Percentiles rank a stretch among this genome's conserved stretches.
Evolutionary conservation across 2,113 vertebrate genomes (phyloP).

Genomic region (Macrotis lagotis): DNA sequence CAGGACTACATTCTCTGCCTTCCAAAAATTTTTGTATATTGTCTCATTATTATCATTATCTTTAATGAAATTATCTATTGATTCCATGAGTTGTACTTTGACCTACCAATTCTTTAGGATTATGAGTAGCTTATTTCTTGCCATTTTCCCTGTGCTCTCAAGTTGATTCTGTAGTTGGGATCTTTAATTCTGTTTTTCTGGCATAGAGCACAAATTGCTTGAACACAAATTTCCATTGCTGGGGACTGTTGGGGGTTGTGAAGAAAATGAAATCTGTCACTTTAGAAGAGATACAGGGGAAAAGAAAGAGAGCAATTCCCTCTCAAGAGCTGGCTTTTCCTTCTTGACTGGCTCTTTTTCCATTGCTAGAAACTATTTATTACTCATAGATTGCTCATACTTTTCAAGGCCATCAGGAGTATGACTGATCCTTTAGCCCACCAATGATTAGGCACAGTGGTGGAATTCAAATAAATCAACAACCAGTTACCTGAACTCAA

Average conservation of each 20-base stretch:
- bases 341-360: neutral
- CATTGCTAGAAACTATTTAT: neutral
- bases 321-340: neutral
- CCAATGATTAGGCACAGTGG: neutral
- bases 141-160: too few species aligned
- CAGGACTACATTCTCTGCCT: neutral
- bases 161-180: too few species aligned
- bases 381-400: neutral
- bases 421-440: neutral
- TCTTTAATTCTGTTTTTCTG: neutral
- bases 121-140: neutral
- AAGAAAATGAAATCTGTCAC: neutral
- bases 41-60: too few species aligned
- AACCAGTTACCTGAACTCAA: too few species aligned
- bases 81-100: neutral
- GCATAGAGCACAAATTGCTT: neutral
- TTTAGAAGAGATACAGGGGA: neutral
- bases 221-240: neutral
- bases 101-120: neutral
- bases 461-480: too few species aligned
- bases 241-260: neutral
- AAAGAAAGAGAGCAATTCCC: neutral
- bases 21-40: neutral
- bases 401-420: neutral
- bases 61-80: neutral